Base-by-base conservation (phyloP, 2,888 invertebrate species). In the Ectropis crepuscularia region DNA sequence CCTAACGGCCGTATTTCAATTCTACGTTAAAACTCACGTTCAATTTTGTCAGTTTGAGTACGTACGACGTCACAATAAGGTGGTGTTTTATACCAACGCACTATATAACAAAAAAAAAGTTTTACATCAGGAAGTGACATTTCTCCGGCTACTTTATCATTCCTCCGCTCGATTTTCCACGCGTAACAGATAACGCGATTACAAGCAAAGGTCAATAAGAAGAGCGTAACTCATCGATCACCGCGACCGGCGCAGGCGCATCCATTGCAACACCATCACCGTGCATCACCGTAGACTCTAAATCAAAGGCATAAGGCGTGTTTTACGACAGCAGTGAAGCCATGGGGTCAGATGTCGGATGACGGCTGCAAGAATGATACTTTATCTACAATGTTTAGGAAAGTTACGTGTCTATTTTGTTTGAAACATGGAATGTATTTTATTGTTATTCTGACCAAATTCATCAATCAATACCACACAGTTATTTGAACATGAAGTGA, bases 221-320 rank as follows among this genome's bases (percentile, higher is more conserved):
- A 69, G 70, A 70, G 70, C 72, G 68, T 60, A 65, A 62, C 72
- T 57, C 72, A 70, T 72, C 70, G 66, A 70, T 72, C 70, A 63
- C 51, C 49, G 57, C 58, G 58, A 54, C 67, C 54, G 63, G 61
- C 62, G 50, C 63, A 46, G 43, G 53, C 60, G 69, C 68, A 66
- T 63, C 66, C 62, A 46, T 70, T 69, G 63, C 70, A 55, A 67
- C 72, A 72, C 45, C 63, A 55, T 45, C 39, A 53, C 41, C 36
- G 9, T 8, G 46, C 38, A 10, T 47, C 50, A 8, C 7, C 51
- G 46, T 48, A 11, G 28, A 54, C 45, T 65, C 57, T 62, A 57
- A 50, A n/a, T 11, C 53, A 12, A 61, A 5, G 53, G 36, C n/a
- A 47, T 57, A 66, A 39, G 48, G 45, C n/a, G 28, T 36, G n/a